Conservation (phyloP, 1,140 invertebrate species). For the Phenacoccus solenopsis region DNA sequence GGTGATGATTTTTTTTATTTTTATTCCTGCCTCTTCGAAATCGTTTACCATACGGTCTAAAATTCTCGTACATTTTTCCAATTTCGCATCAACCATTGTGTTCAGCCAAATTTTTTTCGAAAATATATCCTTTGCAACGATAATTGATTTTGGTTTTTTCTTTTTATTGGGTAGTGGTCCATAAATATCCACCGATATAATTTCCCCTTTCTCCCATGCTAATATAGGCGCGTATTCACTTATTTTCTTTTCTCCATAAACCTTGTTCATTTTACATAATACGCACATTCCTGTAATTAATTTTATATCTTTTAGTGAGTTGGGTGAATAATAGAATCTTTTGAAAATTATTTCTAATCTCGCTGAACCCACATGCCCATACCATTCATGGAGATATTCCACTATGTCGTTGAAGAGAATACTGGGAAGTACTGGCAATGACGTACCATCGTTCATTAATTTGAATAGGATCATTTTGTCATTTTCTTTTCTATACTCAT, state of each 20-base stretch:
- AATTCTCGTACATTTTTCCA: neutral
- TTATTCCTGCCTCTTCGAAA: neutral
- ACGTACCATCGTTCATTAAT: no score
- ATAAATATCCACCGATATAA: neutral
- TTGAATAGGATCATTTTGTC: no score
- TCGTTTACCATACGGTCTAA: neutral
- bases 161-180: neutral
- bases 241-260: neutral
- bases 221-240: neutral
- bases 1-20: neutral
- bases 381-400: no score
- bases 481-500: no score
- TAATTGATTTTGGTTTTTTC: neutral
- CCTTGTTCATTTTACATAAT: no score
- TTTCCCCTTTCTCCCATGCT: neutral
- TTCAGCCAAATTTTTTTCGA: neutral
- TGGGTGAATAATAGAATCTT: no score
- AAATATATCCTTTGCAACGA: conserved; percentile 1
- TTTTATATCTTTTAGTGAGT: no score
- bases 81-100: neutral
- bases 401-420: no score
- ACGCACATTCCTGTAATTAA: no score
- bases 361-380: no score
- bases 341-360: no score
- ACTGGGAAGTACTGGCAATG: no score